Base-by-base conservation (phyloP, 2,888 invertebrate species). In the Ptycholaimellus sp. region DNA sequence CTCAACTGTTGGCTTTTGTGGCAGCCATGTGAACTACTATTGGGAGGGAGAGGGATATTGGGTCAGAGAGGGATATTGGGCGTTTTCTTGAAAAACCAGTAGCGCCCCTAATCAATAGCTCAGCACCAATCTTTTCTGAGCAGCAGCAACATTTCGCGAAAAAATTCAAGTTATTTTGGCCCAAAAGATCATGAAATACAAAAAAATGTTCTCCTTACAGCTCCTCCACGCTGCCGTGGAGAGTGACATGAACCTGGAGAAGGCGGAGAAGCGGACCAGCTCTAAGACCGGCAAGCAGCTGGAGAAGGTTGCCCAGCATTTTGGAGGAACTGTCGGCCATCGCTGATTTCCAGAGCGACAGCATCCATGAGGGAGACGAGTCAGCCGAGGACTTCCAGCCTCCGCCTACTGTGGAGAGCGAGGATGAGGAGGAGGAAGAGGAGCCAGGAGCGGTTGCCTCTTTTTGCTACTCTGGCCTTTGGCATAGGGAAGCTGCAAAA, bases 171-270 rank as follows among this genome's bases (percentile, higher is more conserved):
- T n/a, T n/a, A n/a, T n/a, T n/a, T n/a, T n/a, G n/a, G n/a, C n/a
- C n/a, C n/a, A n/a, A n/a, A n/a, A n/a, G n/a, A n/a, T n/a, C n/a
- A n/a, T n/a, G n/a, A n/a, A n/a, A n/a, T n/a, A n/a, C n/a, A n/a
- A n/a, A n/a, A n/a, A n/a, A n/a, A n/a, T 35, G 11, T 23, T 35
- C 9, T 6, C 18, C n/a, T 33, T 42, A 31, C 37, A 51, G 49
- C 41, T 54, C 33, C 43, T 52, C 22, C 50, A 52, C 40, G 49
- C 52, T 3, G 54, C 52, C 7, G 42, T 52, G 2, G 37, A 40
- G 21, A 44, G 50, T 28, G 50, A 54, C 21, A 32, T 52, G 38
- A n/a, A n/a, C n/a, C n/a, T n/a, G n/a, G 47, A 53, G 33, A 39
- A 53, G 22, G 43, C 39, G 21, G 46, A 41, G 22, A 53, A 55